Percentiles rank a stretch among this genome's conserved stretches.
Conservation (phyloP, 2,888 invertebrate genomes). For the Diloba caeruleocephala region DNA sequence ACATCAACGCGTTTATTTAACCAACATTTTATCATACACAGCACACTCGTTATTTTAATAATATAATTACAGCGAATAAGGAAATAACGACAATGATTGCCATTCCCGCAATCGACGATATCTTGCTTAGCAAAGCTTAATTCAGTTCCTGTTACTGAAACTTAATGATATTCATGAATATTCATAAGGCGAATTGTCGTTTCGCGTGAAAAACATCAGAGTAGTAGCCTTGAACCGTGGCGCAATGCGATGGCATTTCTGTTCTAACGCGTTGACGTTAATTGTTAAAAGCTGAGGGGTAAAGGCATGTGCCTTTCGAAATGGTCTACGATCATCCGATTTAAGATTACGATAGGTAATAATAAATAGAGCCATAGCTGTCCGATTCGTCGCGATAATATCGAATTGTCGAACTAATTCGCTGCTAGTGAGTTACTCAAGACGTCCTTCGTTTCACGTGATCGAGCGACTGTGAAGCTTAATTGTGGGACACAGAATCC, state of each 20-base stretch:
- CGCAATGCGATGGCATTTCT: constrained; percentile 75
- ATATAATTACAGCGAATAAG: constrained; percentile 58
- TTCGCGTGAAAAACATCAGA: constrained; percentile 57
- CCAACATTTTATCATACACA: constrained; percentile 25
- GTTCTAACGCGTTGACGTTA: constrained; percentile 63
- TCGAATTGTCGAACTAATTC: constrained; percentile 62
- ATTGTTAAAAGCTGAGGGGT: constrained; percentile 57
- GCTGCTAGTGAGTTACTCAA: constrained; percentile 57
- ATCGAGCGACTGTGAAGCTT: constrained; percentile 48
- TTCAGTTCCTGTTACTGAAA: constrained; percentile 59
- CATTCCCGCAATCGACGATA: constrained; percentile 54
- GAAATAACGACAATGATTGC: constrained; percentile 57
- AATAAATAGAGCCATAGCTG: constrained; percentile 55
- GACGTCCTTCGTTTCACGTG: constrained; percentile 62
- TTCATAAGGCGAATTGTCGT: constrained; percentile 63
- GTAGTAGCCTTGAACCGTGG: constrained; percentile 82
- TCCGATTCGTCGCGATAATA: constrained; percentile 59
- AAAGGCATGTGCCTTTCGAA: constrained; percentile 67
- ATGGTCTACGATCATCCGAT: constrained; percentile 59
- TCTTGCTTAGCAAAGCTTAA: constrained; percentile 44
- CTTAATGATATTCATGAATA: constrained; percentile 62
- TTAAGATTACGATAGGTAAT: constrained; percentile 54
- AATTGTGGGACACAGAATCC: constrained; percentile 53
- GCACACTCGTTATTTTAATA: constrained; percentile 25
- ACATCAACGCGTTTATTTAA: constrained; percentile 65